Evolutionary conservation across 2,113 vertebrate species (phyloP).

Genomic region (Pterocles burchelli): DNA sequence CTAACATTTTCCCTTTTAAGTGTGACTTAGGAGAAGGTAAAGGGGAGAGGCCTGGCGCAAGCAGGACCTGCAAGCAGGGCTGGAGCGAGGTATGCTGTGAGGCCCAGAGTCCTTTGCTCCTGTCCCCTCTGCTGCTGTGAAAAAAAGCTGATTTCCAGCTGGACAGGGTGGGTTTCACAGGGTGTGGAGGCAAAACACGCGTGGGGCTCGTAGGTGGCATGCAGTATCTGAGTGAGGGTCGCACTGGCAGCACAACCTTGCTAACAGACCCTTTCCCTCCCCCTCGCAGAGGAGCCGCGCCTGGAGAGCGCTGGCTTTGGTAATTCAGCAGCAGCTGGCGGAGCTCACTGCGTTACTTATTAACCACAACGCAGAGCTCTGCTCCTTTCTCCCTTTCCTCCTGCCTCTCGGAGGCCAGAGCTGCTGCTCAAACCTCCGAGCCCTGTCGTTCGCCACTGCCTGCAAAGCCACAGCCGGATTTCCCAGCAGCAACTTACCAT

Average conservation of each 20-base stretch:
- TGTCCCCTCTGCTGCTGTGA: rapidly evolving
- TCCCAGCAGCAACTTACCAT: slow-evolving; percentile 37
- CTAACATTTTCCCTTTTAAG: background rate
- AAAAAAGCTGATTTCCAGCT: background rate
- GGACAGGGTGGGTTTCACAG: rapidly evolving
- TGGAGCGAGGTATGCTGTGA: rapidly evolving
- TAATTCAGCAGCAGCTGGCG: background rate
- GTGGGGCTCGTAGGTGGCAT: rapidly evolving
- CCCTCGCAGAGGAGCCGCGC: background rate
- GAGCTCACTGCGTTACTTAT: background rate
- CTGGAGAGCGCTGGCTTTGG: background rate
- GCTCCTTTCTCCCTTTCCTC: background rate
- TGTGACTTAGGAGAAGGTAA: background rate
- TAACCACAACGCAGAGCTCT: background rate
- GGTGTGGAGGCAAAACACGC: background rate
- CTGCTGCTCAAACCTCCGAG: background rate
- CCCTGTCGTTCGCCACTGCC: rapidly evolving
- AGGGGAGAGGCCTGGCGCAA: background rate
- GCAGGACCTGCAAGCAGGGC: background rate
- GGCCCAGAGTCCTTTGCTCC: background rate
- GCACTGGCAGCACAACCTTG: rapidly evolving
- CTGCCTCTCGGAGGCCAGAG: background rate
- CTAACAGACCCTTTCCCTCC: background rate
- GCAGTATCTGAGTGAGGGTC: background rate
- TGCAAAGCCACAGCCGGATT: background rate